Percentiles rank a stretch among this genome's conserved stretches.
Evolutionary conservation across 2,113 vertebrate species (phyloP).

Genomic region (Macrotis lagotis): DNA sequence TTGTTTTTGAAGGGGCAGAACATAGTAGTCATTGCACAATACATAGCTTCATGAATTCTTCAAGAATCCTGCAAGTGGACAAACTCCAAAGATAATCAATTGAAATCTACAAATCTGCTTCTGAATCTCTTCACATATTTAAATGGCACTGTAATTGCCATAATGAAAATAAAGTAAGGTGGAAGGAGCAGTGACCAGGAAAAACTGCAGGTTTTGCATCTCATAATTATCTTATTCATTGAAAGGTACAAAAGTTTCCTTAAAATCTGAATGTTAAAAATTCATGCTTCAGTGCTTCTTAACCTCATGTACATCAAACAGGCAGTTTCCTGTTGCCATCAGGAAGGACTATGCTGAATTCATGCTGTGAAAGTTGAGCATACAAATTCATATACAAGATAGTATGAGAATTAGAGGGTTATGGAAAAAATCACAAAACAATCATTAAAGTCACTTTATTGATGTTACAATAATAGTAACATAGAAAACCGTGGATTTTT

Average conservation of each 20-base stretch:
- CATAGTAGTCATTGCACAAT: background rate
- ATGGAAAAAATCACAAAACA: slow-evolving; percentile 65
- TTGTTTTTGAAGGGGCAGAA: background rate
- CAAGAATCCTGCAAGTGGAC: slow-evolving; percentile 6
- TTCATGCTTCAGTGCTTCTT: background rate
- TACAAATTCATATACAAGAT: background rate
- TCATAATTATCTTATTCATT: background rate
- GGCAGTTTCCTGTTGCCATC: background rate
- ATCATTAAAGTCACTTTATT: slow-evolving; percentile 85
- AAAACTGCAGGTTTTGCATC: background rate
- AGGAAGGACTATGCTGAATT: background rate
- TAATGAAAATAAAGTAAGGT: background rate
- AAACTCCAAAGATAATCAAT: background rate
- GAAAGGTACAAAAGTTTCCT: background rate
- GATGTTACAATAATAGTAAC: slow-evolving; percentile 83
- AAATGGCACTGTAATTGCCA: background rate
- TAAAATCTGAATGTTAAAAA: background rate
- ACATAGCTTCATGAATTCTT: background rate
- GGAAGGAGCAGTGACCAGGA: background rate
- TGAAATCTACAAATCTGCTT: background rate
- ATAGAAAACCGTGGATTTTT: slow-evolving; percentile 81
- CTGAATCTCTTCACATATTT: background rate
- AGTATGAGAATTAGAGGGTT: slow-evolving; percentile 1
- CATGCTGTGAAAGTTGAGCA: background rate
- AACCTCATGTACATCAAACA: background rate